Conservation (phyloP, 2,113 vertebrate species). For the Lagopus leucura region DNA sequence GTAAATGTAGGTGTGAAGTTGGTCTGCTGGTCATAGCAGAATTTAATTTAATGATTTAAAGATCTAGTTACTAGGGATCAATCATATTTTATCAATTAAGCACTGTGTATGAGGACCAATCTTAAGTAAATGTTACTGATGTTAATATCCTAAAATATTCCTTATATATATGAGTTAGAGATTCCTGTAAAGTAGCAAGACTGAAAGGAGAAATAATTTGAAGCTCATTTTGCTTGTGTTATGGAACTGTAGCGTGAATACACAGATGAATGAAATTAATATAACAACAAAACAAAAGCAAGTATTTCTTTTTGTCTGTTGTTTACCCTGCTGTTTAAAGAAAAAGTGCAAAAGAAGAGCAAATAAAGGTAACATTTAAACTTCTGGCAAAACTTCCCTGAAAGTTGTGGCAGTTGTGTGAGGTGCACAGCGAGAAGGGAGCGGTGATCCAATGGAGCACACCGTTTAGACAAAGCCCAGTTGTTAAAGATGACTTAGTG, state of each 20-base stretch:
- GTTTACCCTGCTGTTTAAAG: not conserved
- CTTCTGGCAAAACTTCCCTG: not conserved
- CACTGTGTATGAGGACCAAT: too few species aligned
- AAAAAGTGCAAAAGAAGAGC: not conserved
- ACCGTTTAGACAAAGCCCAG: not conserved
- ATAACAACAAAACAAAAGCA: not conserved
- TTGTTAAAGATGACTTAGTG: not conserved
- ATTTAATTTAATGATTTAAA: too few species aligned
- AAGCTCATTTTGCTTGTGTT: not conserved
- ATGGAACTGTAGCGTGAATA: not conserved
- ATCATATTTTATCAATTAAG: too few species aligned
- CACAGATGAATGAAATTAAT: not conserved
- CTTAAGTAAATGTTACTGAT: too few species aligned
- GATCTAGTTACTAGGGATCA: too few species aligned
- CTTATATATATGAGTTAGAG: not conserved
- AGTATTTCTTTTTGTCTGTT: rapidly evolving
- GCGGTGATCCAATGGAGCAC: not conserved
- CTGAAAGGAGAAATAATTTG: not conserved
- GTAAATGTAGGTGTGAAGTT: too few species aligned
- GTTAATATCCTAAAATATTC: too few species aligned
- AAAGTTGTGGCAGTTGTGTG: too few species aligned
- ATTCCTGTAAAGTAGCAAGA: not conserved
- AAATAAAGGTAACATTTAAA: not conserved
- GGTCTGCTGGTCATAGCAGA: too few species aligned
- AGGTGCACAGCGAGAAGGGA: not conserved